These are phyloP conservation scores for Drosophila burlai DNA, from an alignment of 1,140 invertebrate genomes.

Conservation along the genomic window DNA sequence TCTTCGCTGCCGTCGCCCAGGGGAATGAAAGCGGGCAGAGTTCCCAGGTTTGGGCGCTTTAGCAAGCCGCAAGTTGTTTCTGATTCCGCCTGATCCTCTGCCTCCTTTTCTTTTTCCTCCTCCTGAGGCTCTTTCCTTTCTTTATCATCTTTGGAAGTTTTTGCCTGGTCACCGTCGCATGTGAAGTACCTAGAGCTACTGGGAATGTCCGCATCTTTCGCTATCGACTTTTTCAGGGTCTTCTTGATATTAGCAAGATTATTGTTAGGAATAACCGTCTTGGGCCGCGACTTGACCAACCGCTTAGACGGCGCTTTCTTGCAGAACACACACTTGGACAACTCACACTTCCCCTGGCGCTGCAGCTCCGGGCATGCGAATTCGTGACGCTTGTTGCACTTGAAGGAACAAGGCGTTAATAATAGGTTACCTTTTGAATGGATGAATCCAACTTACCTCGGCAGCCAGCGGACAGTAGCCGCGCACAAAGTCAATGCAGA, in stretches of 20 bases:
- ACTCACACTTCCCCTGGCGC: constrained; percentile 87
- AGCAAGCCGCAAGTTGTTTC: constrained; percentile 3
- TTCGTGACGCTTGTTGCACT: constrained; percentile 90
- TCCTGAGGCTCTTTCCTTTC: neutral
- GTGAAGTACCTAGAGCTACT: constrained; percentile 61
- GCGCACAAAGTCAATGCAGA: constrained; percentile 93
- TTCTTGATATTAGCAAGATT: constrained; percentile 7
- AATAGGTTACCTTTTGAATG: neutral
- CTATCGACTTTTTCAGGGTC: neutral
- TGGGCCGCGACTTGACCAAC: constrained; percentile 23
- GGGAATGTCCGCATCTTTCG: constrained; percentile 9
- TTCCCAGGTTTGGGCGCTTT: constrained; percentile 71
- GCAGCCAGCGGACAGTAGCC: constrained; percentile 93
- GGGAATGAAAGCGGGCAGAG: constrained; percentile 83
- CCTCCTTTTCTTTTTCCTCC: neutral
- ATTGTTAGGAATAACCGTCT: neutral
- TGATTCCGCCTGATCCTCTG: neutral
- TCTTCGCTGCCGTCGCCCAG: constrained; percentile 67
- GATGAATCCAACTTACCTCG: constrained; percentile 86
- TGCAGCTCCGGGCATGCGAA: constrained; percentile 89
- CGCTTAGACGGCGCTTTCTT: constrained; percentile 85
- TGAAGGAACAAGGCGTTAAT: constrained; percentile 72
- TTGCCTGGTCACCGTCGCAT: constrained; percentile 19
- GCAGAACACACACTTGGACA: constrained; percentile 88
- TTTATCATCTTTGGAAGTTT: constrained; percentile 1